Percentiles rank a stretch among this genome's conserved stretches.
Conservation (phyloP, 2,113 vertebrate species). For the Lagenorhynchus albirostris region DNA sequence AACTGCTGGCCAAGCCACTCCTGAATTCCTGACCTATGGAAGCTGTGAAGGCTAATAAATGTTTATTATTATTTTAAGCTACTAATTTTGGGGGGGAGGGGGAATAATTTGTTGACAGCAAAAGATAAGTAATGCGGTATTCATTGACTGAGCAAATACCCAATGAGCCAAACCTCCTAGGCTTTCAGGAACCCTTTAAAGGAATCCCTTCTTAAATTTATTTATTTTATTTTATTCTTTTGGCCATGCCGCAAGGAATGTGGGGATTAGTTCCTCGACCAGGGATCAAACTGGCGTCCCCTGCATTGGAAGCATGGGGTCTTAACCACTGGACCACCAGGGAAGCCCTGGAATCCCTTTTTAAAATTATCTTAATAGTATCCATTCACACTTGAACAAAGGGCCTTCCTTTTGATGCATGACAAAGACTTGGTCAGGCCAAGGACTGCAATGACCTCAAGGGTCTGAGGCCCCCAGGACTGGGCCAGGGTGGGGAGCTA, state of each 20-base stretch:
- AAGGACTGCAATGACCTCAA: background rate
- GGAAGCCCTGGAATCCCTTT: background rate
- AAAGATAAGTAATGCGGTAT: slow-evolving; percentile 30
- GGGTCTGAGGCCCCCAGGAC: background rate
- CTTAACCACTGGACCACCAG: no score
- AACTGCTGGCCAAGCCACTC: background rate
- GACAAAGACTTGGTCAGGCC: background rate
- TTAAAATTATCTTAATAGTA: background rate
- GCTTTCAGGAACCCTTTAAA: slow-evolving; percentile 28
- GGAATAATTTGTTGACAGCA: slow-evolving; percentile 9
- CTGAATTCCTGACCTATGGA: background rate
- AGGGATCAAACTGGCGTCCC: no score
- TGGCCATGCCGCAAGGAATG: no score
- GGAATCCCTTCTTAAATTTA: background rate
- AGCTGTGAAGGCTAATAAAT: background rate
- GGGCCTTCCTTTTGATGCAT: background rate
- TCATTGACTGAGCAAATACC: slow-evolving; percentile 31
- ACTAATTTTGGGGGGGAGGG: background rate
- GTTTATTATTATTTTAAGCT: slow-evolving; percentile 34
- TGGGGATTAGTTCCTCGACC: no score
- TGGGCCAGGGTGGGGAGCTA: background rate
- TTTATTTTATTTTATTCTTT: no score
- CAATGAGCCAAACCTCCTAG: background rate
- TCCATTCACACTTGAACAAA: background rate
- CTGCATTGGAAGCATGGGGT: no score